Conservation (phyloP, 1,140 invertebrate genomes). For the Mya arenaria region DNA sequence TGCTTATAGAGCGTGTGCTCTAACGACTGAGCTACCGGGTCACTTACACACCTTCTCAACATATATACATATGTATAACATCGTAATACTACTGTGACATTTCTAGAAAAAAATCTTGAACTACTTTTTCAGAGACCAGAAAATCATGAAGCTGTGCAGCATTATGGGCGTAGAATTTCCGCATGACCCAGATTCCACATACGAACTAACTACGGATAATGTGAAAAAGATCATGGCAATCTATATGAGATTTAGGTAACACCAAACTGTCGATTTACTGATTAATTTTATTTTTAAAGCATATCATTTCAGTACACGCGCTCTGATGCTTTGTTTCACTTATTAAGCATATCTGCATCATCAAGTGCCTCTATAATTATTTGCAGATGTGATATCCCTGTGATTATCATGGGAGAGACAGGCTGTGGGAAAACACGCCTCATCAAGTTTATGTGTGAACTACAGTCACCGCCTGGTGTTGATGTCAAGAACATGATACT, state of each 20-base stretch:
- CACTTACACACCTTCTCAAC: too few species aligned
- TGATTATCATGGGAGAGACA: conserved; percentile 79
- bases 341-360: background rate
- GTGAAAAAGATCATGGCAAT: conserved; percentile 79
- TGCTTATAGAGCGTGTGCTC: too few species aligned
- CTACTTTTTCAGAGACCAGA: background rate
- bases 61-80: background rate
- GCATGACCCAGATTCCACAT: background rate
- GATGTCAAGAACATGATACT: conserved; percentile 73
- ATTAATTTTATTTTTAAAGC: background rate
- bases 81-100: background rate
- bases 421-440: conserved; percentile 78
- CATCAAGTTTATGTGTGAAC: conserved; percentile 75
- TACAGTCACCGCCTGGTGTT: conserved; percentile 63
- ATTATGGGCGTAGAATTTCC: conserved; percentile 5
- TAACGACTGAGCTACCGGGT: too few species aligned
- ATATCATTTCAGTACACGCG: background rate
- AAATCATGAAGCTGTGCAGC: conserved; percentile 3
- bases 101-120: background rate
- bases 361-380: background rate
- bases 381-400: conserved; percentile 77
- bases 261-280: background rate
- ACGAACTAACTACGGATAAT: conserved; percentile 54
- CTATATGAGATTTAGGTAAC: conserved; percentile 76
- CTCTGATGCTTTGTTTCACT: background rate